Conservation (phyloP, 2,113 vertebrate species). For the Cygnus buccinator region DNA sequence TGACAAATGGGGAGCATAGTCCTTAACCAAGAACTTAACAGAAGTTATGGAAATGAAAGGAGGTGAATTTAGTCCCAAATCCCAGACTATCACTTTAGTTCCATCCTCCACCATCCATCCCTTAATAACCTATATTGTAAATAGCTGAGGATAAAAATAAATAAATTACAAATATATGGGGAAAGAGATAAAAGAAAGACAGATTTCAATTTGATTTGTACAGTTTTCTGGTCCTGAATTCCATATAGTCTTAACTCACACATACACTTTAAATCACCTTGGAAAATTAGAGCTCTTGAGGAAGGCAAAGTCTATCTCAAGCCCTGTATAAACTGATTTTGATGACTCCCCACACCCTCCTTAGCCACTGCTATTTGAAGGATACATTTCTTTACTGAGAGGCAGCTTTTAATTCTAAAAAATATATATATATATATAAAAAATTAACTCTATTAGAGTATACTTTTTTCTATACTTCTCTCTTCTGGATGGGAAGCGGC, state of each 20-base stretch:
- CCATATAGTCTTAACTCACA: background rate
- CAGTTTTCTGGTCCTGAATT: background rate
- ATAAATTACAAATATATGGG: background rate
- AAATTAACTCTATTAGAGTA: background rate
- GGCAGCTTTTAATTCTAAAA: background rate
- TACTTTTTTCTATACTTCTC: background rate
- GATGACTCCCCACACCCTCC: background rate
- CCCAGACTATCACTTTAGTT: background rate
- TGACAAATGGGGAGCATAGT: background rate
- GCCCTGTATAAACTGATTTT: background rate
- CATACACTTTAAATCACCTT: background rate
- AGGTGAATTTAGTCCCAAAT: background rate
- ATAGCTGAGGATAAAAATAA: background rate
- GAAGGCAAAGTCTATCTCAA: background rate
- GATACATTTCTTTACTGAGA: background rate
- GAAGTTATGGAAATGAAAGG: background rate
- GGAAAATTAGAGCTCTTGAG: background rate
- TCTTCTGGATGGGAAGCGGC: background rate
- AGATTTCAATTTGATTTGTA: background rate
- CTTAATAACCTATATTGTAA: background rate
- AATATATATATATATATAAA: fast-evolving
- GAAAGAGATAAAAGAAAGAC: background rate
- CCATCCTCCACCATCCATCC: background rate
- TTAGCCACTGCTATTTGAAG: background rate
- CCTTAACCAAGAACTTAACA: background rate